A percentile compares a stretch with the other conserved stretches of the same genome.
Conservation (phyloP, 2,113 vertebrate species). For the Corvus cornix region DNA sequence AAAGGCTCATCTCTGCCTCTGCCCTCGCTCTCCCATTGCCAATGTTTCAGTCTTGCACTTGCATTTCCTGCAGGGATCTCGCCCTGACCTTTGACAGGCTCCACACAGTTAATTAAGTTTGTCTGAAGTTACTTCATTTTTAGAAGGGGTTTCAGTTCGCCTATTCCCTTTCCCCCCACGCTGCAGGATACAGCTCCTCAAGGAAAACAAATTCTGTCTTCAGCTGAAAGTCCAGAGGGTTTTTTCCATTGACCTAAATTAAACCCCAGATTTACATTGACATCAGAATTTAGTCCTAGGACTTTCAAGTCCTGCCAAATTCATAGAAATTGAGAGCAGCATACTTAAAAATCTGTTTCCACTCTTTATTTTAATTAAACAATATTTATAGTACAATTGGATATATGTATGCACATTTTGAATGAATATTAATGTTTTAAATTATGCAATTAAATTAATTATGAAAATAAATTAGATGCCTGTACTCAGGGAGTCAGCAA, state of each 20-base stretch:
- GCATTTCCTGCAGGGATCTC: background rate
- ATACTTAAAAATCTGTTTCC: background rate
- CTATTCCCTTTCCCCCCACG: background rate
- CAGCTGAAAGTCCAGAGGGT: background rate
- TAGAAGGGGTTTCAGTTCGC: background rate
- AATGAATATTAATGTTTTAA: background rate
- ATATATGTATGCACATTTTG: background rate
- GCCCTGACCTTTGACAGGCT: background rate
- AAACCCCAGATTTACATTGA: constrained; percentile 12
- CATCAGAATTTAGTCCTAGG: constrained; percentile 4
- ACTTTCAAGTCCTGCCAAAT: constrained; percentile 23
- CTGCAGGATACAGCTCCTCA: background rate
- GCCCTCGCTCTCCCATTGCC: rapidly evolving
- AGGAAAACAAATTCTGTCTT: background rate
- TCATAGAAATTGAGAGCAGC: background rate
- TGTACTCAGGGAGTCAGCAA: background rate
- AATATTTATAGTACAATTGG: background rate
- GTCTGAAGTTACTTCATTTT: background rate
- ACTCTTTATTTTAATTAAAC: constrained; percentile 25
- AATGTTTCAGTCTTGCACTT: background rate
- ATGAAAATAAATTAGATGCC: background rate
- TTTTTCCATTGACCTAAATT: background rate
- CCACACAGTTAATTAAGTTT: background rate
- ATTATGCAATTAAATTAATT: background rate
- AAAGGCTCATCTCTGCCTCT: background rate